Evolutionary conservation across 2,797 vertebrate genomes (phyloP).

Genomic region (Hyperoplus lanceolatus): DNA sequence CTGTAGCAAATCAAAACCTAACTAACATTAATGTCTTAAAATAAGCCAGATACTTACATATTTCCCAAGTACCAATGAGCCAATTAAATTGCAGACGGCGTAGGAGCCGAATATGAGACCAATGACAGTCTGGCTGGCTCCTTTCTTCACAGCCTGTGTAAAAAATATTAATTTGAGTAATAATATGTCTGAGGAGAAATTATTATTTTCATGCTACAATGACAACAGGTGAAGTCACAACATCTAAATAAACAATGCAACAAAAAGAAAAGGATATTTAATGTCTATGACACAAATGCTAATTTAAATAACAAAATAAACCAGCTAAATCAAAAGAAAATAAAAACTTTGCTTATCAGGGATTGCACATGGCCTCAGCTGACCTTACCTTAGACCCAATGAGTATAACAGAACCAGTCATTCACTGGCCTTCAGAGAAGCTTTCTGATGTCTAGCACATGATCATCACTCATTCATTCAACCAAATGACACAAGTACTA

Average conservation of each 20-base stretch:
- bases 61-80: conserved; percentile 91
- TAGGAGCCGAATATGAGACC: conserved; percentile 97
- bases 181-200: neutral
- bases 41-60: conserved; percentile 88
- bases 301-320: neutral
- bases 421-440: conserved; percentile 13
- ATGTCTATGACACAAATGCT: neutral
- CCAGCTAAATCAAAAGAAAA: neutral
- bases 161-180: neutral
- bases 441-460: conserved; percentile 27
- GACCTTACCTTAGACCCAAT: neutral
- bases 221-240: neutral
- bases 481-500: neutral
- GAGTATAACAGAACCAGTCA: neutral
- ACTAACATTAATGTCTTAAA: neutral
- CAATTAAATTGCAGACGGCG: conserved; percentile 88
- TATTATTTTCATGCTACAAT: neutral
- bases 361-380: neutral
- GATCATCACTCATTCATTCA: neutral
- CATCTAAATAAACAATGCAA: neutral
- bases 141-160: conserved; percentile 92
- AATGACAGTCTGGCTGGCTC: conserved; percentile 88
- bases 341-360: neutral
- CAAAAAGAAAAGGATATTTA: neutral
- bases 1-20: neutral